Percentiles rank a stretch among this genome's conserved stretches.
phyloP scores from a whole-genome alignment of 2,888 invertebrate genomes.

The Tetragonula carbonaria region DNA sequence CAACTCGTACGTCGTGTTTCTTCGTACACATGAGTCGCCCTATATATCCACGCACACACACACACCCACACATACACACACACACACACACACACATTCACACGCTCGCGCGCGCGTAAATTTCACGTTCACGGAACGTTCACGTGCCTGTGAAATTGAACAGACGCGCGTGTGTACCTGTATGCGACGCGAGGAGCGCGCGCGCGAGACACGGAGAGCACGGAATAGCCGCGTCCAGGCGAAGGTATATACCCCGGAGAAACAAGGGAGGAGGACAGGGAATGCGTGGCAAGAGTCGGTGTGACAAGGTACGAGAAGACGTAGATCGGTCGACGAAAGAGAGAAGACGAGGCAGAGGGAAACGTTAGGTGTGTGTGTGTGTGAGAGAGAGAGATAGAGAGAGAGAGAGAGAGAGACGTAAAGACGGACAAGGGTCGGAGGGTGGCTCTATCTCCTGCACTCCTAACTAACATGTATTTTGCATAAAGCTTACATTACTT shows the following conservation, averaged over 20 bases:
- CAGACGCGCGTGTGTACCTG: neutral
- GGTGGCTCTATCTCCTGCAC: constrained; percentile 81
- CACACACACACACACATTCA: no score
- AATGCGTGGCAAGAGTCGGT: constrained; percentile 9
- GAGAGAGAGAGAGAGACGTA: constrained; percentile 53
- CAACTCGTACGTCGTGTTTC: constrained; percentile 9
- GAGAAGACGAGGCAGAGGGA: constrained; percentile 12
- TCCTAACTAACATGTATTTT: constrained; percentile 84
- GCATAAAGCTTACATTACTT: constrained; percentile 84
- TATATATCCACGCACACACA: constrained; percentile 23
- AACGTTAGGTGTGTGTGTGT: neutral
- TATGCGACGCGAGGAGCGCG: neutral
- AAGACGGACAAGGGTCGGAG: constrained; percentile 62
- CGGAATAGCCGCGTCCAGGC: constrained; percentile 70
- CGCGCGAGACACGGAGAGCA: constrained; percentile 27
- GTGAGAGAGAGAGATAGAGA: constrained; percentile 52
- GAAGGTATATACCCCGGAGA: constrained; percentile 59
- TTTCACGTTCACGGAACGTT: constrained; percentile 17
- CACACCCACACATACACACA: neutral
- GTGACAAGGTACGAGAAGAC: constrained; percentile 5
- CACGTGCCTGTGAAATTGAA: neutral
- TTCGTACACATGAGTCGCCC: constrained; percentile 5
- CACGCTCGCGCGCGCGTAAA: constrained; percentile 16
- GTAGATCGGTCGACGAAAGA: constrained; percentile 15
- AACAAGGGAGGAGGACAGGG: constrained; percentile 29